A percentile compares a stretch with the other conserved stretches of the same genome.
phyloP scores from a whole-genome alignment of 2,888 invertebrate genomes.

The Gymnosoma rotundatum region DNA sequence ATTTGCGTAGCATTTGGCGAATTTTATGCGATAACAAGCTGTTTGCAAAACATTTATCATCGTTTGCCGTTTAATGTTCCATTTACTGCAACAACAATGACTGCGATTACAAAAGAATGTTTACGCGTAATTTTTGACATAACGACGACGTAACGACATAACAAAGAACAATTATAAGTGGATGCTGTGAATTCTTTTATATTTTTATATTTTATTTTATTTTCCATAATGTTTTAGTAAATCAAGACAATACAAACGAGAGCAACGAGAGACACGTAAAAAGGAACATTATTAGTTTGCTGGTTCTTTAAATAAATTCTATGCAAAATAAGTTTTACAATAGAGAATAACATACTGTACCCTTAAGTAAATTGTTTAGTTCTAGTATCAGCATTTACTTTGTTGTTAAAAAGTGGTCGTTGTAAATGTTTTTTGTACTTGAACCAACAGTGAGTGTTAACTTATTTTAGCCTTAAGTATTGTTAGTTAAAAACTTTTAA shows the following conservation, averaged over 20 bases:
- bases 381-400: constrained; percentile 20
- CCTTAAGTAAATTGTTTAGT: constrained; percentile 11
- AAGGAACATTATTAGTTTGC: no score
- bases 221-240: no score
- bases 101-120: constrained; percentile 1
- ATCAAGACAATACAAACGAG: no score
- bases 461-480: no score
- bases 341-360: background rate
- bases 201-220: background rate
- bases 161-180: constrained; percentile 17
- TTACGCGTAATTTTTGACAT: background rate
- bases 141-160: background rate
- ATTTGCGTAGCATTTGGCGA: constrained; percentile 22
- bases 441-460: no score
- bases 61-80: constrained; percentile 27
- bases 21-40: constrained; percentile 49
- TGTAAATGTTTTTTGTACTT: background rate
- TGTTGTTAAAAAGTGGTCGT: constrained; percentile 27
- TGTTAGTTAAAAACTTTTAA: no score
- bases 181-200: constrained; percentile 4
- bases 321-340: no score
- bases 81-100: constrained; percentile 13
- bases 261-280: no score
- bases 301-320: no score
- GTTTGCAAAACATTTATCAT: constrained; percentile 53